Base-by-base conservation (phyloP, 2,888 invertebrate genomes). In the Rhagonycha fulva region DNA sequence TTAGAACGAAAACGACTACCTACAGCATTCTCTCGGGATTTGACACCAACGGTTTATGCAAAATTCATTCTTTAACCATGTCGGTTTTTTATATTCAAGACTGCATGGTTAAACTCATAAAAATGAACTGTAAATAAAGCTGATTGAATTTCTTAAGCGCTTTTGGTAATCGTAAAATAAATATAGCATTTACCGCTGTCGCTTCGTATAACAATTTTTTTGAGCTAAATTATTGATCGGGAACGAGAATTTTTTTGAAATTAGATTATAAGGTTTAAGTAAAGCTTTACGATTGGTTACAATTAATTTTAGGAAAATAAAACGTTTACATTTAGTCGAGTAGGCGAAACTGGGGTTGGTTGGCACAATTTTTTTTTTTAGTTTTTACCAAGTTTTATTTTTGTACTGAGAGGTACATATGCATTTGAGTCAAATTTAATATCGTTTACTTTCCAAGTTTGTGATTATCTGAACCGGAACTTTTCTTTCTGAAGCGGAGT, bases 31-130 rank as follows among this genome's bases (percentile, higher is more conserved):
- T 69, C 62, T 19, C 10, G 76, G 73, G 76, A 76, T 32, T 73
- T 73, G 76, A 73, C 73, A 76, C 73, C 76, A 72, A 76, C 76
- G 70, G 76, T 72, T 76, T 76, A 73, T 76, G 72, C 72, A 70
- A 72, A 73, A 70, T 66, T 66, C 63, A 66, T 66, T 66, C 63
- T 66, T 66, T 24, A n/a, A 24, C 63, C 63, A 66, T 47, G 47
- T 47, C 47, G 47, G 47, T 47, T 47, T 47, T 47, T 47, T 47
- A 47, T 47, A 47, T 47, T 47, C 47, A 47, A 47, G 47, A 47
- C 47, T 47, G 47, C 47, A 47, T 47, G 47, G 47, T 47, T 47
- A 47, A 47, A 47, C 47, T 47, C 47, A 47, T 47, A 47, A 47
- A 47, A 47, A 47, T 47, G 47, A 47, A 47, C 47, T 47, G 47